Evolutionary conservation across 64 coral and sea anemone species (phyloP), one percentile per base, ranked within the genome.

Genomic region (Pocillopora verrucosa): DNA sequence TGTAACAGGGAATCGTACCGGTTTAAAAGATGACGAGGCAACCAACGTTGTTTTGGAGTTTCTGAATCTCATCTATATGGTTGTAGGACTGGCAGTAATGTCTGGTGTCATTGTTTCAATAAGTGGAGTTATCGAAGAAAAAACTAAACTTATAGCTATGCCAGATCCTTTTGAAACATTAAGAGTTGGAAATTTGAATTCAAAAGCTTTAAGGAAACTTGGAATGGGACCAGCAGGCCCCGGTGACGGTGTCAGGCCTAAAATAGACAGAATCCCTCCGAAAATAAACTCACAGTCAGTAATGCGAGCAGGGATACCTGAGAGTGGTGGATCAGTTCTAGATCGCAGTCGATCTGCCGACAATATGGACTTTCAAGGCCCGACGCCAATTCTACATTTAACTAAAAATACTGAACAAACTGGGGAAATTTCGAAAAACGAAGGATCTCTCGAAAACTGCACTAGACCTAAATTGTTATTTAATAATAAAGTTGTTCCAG

Each of bases 61-160:
- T 59, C 80, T 95, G 12, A 95, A 99, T 45, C 86, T 99, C 20
- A 45, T 99, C 10, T 99, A 99, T 26, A 93, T 99, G 93, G 97
- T 99, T 15, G 83, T 99, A n/a, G 97, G 97, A 59, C 78, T 99
- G 13, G 97, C 97, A 35, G 90, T 99, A 51, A 99, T 99, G 97
- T 99, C 97, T 17, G 94, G 97, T 14, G 97, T 99, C 20, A 95
- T 99, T 68, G 97, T 99, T 3, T 92, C 97, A 4, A 99, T 99
- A 11, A 95, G 93, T 30, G 94, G 97, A 58, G 97, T 99, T 72
- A 99, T 99, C 34, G 97, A 99, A 41, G 91, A 90, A 35, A 99
- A 99, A 89, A 99, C 97, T 1, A 95, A 99, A 75, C 95, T 93
- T 73, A 91, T 99, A 11, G 97, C 84, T 4, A 92, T 82, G 36